Evolutionary conservation across 1,140 invertebrate genomes (phyloP).

Genomic region (Zaprionus lachaisei): DNA sequence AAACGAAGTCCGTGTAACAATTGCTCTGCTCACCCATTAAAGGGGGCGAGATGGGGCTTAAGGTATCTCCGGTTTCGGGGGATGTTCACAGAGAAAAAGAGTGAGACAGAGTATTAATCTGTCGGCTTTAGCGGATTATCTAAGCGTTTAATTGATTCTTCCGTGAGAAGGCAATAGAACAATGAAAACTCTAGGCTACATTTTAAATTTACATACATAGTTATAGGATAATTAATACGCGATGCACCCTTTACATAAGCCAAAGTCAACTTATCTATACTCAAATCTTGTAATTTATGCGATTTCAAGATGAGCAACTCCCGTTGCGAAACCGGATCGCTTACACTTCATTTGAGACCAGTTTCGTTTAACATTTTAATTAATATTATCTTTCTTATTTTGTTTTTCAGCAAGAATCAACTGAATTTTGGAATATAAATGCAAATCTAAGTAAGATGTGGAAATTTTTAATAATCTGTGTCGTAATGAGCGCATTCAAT

Average conservation of each 20-base stretch:
- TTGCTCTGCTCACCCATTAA: conserved; percentile 9
- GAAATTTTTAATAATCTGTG: conserved; percentile 68
- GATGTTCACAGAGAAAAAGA: conserved; percentile 3
- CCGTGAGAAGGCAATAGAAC: conserved; percentile 46
- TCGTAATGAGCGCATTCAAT: conserved; percentile 68
- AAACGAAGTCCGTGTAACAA: conserved; percentile 37
- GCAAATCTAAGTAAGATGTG: conserved; percentile 65
- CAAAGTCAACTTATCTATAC: background rate
- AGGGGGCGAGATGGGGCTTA: conserved; percentile 23
- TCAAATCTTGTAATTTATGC: conserved; percentile 26
- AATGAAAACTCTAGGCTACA: conserved; percentile 25
- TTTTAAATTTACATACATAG: conserved; percentile 37
- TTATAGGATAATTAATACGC: background rate
- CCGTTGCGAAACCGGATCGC: conserved; percentile 26
- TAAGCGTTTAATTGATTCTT: conserved; percentile 20
- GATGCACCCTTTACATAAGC: conserved; percentile 17
- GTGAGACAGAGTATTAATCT: background rate
- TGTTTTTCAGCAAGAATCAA: conserved; percentile 24
- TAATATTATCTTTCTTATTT: conserved; percentile 13
- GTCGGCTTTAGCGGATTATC: background rate
- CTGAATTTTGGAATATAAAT: conserved; percentile 48
- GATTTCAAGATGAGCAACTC: conserved; percentile 14
- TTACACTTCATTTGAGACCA: conserved; percentile 28
- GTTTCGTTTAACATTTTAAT: conserved; percentile 24
- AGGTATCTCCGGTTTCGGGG: conserved; percentile 21